Base-by-base conservation (phyloP, 1,140 invertebrate species). In the Bacillus rossius region DNA sequence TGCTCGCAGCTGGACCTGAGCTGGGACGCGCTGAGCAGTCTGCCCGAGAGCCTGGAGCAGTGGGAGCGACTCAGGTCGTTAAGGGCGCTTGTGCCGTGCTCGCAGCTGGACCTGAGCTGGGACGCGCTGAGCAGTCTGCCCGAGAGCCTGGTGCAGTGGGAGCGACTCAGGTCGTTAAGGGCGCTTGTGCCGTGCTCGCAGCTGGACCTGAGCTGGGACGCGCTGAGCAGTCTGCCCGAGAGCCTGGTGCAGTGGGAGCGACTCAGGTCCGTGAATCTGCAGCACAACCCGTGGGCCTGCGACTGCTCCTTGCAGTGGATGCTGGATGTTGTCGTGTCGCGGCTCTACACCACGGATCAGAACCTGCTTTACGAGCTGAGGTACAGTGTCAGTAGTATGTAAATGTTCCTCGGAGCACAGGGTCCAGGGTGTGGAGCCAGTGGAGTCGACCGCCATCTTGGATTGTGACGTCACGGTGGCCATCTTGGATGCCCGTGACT, bases 241-340 rank as follows among this genome's bases (percentile, higher is more conserved):
- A 61, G 64, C 3, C 55, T 75, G 0, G 58, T 76, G 0, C 63
- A 71, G n/a, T 77, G 75, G 75, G 53, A 67, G 0, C 37, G 49
- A 0, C 51, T 75, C 2, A 47, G 52, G 0, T 70, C 73, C 0
- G 70, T 74, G 0, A 74, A 79, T 61, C 63, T 79, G 13, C 77
- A 78, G 64, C 66, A 64, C 47, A 79, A 79, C 47, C 77, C 77
- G 2, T 79, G 77, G 77, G 63, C 73, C 52, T 79, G 77, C 54
- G 56, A 57, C n/a, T 79, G 77, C 52, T 65, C 72, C 8, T 54
- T 78, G 65, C 77, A 79, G 61, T 78, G 77, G 77, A 51, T 78
- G 50, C 55, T 78, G n/a, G 71, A 76, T 14, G 67, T 68, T 0
- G 53, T 77, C n/a, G 55, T 78, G 17, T 70, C 73, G 1, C 61